phyloP scores from a whole-genome alignment of 2,797 vertebrate genomes.

The Mionectes olivaceus region DNA sequence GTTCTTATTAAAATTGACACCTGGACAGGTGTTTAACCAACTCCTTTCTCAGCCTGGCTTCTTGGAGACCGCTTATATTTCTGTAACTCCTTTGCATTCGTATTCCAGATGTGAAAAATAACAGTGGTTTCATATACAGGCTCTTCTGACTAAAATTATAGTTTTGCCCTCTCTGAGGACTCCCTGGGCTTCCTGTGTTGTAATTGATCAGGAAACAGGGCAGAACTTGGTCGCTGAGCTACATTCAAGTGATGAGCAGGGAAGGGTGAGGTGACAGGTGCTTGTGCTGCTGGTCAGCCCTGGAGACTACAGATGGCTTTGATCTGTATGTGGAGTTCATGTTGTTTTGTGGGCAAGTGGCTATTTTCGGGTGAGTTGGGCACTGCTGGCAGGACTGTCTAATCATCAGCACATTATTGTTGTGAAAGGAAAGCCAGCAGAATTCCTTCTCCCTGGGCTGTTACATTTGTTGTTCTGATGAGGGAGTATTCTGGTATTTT shows the following conservation, averaged over 20 bases:
- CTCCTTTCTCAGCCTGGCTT: neutral
- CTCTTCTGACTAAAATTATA: rapidly evolving
- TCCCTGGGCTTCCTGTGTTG: neutral
- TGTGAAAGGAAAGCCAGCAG: neutral
- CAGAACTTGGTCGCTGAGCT: neutral
- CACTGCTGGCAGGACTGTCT: neutral
- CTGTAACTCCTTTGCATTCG: neutral
- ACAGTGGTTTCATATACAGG: rapidly evolving
- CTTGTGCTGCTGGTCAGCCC: neutral
- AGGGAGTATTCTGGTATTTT: neutral
- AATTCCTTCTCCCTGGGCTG: neutral
- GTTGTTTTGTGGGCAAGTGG: neutral
- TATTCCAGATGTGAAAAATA: neutral
- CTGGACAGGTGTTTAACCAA: neutral
- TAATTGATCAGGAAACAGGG: conserved; percentile 17
- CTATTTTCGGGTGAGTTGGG: neutral
- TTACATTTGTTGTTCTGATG: neutral
- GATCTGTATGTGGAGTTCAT: neutral
- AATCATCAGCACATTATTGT: neutral
- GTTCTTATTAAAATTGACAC: neutral
- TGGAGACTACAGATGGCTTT: neutral
- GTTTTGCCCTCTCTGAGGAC: neutral
- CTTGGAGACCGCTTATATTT: neutral
- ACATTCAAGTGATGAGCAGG: neutral
- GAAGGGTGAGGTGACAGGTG: neutral